phyloP scores from a whole-genome alignment of 2,113 vertebrate species.

The Crotalus helleri region DNA sequence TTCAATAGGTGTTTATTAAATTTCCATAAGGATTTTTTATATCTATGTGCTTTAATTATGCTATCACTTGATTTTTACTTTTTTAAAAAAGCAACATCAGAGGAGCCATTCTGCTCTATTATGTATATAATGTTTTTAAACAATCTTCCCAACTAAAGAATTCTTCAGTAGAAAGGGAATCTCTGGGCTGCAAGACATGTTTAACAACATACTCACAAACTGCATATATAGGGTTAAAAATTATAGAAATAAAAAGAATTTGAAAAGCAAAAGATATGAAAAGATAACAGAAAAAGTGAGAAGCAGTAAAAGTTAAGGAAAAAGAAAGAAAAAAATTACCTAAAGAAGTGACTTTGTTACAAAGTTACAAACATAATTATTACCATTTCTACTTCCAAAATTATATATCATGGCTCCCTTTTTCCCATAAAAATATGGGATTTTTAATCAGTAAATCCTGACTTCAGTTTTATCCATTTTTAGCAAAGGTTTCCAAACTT shows the following conservation, averaged over 20 bases:
- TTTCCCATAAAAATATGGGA: background rate
- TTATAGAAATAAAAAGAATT: background rate
- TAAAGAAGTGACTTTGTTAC: background rate
- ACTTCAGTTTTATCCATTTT: background rate
- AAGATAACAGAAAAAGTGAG: background rate
- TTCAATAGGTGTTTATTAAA: slow-evolving; percentile 69
- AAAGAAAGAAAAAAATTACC: background rate
- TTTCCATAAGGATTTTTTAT: slow-evolving; percentile 77
- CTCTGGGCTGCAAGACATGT: slow-evolving; percentile 59
- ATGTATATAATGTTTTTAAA: slow-evolving; percentile 74
- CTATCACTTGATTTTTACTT: slow-evolving; percentile 70
- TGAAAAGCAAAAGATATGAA: background rate
- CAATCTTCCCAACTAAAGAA: slow-evolving; percentile 77
- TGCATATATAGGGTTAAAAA: background rate
- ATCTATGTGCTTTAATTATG: slow-evolving; percentile 76
- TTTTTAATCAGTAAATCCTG: background rate
- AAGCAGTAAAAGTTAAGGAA: background rate
- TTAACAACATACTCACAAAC: slow-evolving; percentile 56
- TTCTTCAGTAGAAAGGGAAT: slow-evolving; percentile 67
- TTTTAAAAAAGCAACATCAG: slow-evolving; percentile 50
- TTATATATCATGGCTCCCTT: background rate
- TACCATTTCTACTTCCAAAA: background rate
- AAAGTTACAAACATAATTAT: background rate
- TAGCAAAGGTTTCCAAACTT: background rate
- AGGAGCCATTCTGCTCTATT: slow-evolving; percentile 75